Evolutionary conservation across 2,888 invertebrate species (phyloP).

Genomic region (Hydropsyche betteni): DNA sequence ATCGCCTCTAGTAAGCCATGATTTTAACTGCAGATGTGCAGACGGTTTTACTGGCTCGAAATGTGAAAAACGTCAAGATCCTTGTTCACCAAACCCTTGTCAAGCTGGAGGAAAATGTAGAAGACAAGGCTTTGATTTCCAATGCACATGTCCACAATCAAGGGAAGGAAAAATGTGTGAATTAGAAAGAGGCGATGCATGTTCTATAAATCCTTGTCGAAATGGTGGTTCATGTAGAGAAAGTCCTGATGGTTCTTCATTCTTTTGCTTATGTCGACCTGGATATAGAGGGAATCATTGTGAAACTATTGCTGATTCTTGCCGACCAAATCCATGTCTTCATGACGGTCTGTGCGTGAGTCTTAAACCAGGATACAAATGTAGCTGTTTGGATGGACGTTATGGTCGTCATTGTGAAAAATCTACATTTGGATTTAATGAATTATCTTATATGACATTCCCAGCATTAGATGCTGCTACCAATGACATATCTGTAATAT

Average conservation of each 20-base stretch:
- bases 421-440: slow-evolving; percentile 88
- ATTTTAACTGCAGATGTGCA: slow-evolving; percentile 81
- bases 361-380: slow-evolving; percentile 86
- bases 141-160: slow-evolving; percentile 80
- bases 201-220: slow-evolving; percentile 85
- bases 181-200: slow-evolving; percentile 83
- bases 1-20: slow-evolving; percentile 80
- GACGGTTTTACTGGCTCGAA: slow-evolving; percentile 84
- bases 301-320: slow-evolving; percentile 87
- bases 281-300: slow-evolving; percentile 93
- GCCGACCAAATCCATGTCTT: slow-evolving; percentile 92
- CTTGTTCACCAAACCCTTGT: slow-evolving; percentile 91
- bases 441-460: slow-evolving; percentile 90
- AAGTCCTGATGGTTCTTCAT: slow-evolving; percentile 86
- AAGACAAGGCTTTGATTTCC: slow-evolving; percentile 83
- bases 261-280: slow-evolving; percentile 90
- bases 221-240: slow-evolving; percentile 93
- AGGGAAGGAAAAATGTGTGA: slow-evolving; percentile 88
- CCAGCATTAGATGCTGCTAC: slow-evolving; percentile 85
- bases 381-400: slow-evolving; percentile 85
- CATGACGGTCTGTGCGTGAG: slow-evolving; percentile 89
- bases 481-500: slow-evolving; percentile 90
- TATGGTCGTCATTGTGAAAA: slow-evolving; percentile 93
- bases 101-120: slow-evolving; percentile 84
- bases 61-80: slow-evolving; percentile 89